phyloP scores from a whole-genome alignment of 1,140 invertebrate genomes.

The Procambarus virginalis region DNA sequence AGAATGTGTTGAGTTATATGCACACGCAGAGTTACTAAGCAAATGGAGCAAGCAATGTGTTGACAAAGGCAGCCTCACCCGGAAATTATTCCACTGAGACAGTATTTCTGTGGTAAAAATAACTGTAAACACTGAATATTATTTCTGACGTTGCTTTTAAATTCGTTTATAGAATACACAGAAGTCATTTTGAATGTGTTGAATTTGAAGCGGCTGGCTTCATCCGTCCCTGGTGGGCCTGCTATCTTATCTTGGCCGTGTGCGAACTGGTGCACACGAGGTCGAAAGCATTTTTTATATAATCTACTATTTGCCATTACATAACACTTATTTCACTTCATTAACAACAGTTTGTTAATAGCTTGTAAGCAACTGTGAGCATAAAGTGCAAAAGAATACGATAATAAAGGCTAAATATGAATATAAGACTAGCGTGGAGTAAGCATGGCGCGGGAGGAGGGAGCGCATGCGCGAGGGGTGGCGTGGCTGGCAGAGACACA shows the following conservation, averaged over 20 bases:
- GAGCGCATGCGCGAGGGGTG: constrained; percentile 29
- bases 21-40: background rate
- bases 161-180: background rate
- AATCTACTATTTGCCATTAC: background rate
- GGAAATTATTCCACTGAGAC: background rate
- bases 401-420: background rate
- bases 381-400: background rate
- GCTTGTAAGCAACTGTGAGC: background rate
- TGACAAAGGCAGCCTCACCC: background rate
- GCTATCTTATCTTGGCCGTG: constrained; percentile 52
- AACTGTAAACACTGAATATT: background rate
- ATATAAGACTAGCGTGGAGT: constrained; percentile 40
- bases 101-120: background rate
- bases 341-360: background rate
- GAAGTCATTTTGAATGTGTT: background rate
- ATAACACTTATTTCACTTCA: background rate
- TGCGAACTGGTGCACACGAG: constrained; percentile 29
- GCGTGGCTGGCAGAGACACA: constrained; percentile 54
- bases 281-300: background rate
- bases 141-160: background rate
- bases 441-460: constrained; percentile 37
- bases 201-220: background rate
- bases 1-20: too few relatives aligned
- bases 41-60: background rate
- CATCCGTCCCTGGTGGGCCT: background rate